Base-by-base conservation (phyloP, 2,888 invertebrate species). In the Lobophora halterata region DNA sequence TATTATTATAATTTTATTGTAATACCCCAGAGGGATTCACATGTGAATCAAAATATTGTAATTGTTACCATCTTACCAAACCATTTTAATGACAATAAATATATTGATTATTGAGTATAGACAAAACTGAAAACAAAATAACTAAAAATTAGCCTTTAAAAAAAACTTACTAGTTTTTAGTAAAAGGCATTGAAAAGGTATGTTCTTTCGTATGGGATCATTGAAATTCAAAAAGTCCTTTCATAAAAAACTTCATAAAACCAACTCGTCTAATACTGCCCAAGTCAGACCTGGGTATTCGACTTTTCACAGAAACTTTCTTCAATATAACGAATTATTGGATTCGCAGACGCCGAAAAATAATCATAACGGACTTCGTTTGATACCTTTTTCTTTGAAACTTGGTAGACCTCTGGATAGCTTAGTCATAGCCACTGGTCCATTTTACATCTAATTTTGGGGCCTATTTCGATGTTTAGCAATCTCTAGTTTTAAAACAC, bases 251-350 rank as follows among this genome's bases (percentile, higher is more conserved):
- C 23, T 7, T 14, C 51, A 49, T 55, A 65, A 73, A 71, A 74
- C 63, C 62, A 64, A 65, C 58, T 60, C 50, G 73, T 77, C 70
- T 74, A 79, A 80, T 80, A 79, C 77, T 61, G 61, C 52, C 55
- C 40, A 50, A 48, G 60, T 65, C 63, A 71, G 71, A 70, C 75
- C 78, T 77, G 74, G 71, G 71, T 77, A 76, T 73, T 67, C 65
- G 68, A 68, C 58, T 80, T 71, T 56, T 68, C 56, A 61, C 67
- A 61, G 66, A 65, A 81, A 80, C 61, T 80, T 80, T 79, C 71
- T 79, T 78, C 74, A 76, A 78, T 77, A 77, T 78, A 76, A 79
- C 76, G 78, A 81, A 81, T 82, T 80, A 82, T 82, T 82, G 77
- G 79, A 79, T 76, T 71, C 72, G 62, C 57, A 68, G 72, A 71